Base-by-base conservation (phyloP, 2,797 vertebrate species). In the Pseudomugil tenellus region DNA sequence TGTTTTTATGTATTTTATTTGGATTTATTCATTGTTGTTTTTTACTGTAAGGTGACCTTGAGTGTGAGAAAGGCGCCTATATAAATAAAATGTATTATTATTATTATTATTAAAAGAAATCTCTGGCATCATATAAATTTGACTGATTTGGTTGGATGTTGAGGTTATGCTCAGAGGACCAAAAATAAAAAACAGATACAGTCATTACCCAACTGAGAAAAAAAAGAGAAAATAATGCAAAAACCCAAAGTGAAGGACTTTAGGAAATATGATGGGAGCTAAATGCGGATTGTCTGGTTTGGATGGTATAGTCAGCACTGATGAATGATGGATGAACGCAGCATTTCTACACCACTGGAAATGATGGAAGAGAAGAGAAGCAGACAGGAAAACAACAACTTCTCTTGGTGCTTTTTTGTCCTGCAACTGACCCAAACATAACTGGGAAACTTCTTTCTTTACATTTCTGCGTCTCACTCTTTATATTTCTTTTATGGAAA, bases 251-350 rank as follows among this genome's bases (percentile, higher is more conserved):
- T 8, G 0, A 34, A 13, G 26, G 25, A 10, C 2, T 52, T 52
- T 2, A 26, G 43, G 12, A 54, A 64, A 23, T 32, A 19, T 12
- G 25, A 54, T 43, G 17, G 67, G 46, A 84, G 67, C 81, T 87
- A 83, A 91, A 88, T 80, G 74, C 70, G 69, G 77, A 72, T 53
- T 17, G 17, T 83, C 56, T 74, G 75, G 74, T 84, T 65, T 67
- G 79, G 84, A 89, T 92, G 84, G 87, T 81, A 84, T 74, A 61
- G 81, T 85, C 77, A 69, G 54, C 46, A 8, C 34, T 74, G 67
- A 82, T 90, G 76, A 89, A 92, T 83, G 75, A 87, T 90, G 72
- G 70, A 92, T 89, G 86, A 90, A 78, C 0, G 2, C 58, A 81
- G 67, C 87, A 87, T 84, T 86, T 76, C 70, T 56, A 78, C 23